Evolutionary conservation across 2,888 invertebrate genomes (phyloP), one percentile per base, ranked within the genome.

Genomic region (Vannuccia rotundouncinata): DNA sequence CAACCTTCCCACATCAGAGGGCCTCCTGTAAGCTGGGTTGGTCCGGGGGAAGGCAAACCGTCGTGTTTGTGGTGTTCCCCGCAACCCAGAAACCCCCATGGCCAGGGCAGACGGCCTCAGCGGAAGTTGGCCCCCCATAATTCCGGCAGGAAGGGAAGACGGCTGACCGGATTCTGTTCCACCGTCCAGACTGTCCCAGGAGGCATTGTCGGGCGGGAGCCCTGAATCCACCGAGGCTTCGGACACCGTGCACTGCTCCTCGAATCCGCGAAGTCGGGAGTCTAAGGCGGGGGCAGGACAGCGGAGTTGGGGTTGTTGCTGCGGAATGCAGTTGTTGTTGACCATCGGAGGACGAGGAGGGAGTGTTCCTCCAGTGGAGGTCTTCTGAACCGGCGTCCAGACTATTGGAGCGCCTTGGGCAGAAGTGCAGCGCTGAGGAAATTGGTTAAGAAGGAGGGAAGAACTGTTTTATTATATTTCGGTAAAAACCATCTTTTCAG

Each of bases 161-260:
- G 75, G 75, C 25, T 5, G 66, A 5, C 25, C 30, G 2, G 29
- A 22, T 17, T 29, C 75, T 27, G 5, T 5, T 10, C n/a, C 22
- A 5, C 75, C 31, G 31, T 75, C 75, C 75, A 75, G 29, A 29
- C 10, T 13, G 22, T 66, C 66, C 66, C 75, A 75, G 10, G 75
- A 75, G 27, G 30, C 31, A 29, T 75, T 75, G 31, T 75, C 75
- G 28, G 75, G 75, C 66, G 66, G 66, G 30, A 75, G 75, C 5
- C 75, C 75, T 2, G 30, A 31, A 22, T 75, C 75, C 27, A 75
- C 75, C 29, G 75, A 75, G 5, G 75, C 31, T 27, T 75, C 75
- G 2, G 75, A 75, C 5, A 75, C 75, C 2, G 75, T 75, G 22
- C 75, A 75, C 75, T 75, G 75, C 75, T 75, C 25, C 29, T 75